phyloP scores from a whole-genome alignment of 1,140 invertebrate species.

The Eueides isabella region DNA sequence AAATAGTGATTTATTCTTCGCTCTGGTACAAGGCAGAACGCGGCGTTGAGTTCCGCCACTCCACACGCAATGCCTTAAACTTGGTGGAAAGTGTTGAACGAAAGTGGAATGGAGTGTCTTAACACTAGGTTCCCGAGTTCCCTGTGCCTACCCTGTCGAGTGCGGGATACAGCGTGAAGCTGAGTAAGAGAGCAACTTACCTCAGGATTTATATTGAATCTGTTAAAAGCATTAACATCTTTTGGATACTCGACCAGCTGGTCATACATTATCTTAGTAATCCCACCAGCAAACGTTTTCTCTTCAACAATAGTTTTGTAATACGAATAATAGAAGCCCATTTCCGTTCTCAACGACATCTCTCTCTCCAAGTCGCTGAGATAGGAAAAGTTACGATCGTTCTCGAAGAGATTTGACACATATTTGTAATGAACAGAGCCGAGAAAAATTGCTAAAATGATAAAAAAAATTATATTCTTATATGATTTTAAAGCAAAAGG shows the following conservation, averaged over 20 bases:
- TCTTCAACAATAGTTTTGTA: constrained; percentile 91
- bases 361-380: constrained; percentile 91
- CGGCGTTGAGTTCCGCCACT: too few relatives aligned
- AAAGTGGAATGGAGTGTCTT: too few relatives aligned
- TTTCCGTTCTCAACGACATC: constrained; percentile 91
- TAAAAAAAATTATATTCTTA: too few relatives aligned
- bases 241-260: constrained; percentile 91
- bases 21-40: too few relatives aligned
- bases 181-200: too few relatives aligned
- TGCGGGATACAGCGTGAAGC: too few relatives aligned
- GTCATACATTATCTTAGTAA: constrained; percentile 87
- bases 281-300: constrained; percentile 84
- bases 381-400: constrained; percentile 91
- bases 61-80: too few relatives aligned
- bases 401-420: constrained; percentile 90
- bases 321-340: constrained; percentile 94
- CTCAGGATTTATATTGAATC: constrained; percentile 93
- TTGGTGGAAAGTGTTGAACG: too few relatives aligned
- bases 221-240: constrained; percentile 90
- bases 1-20: too few relatives aligned
- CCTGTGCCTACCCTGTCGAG: too few relatives aligned
- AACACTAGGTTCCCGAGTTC: too few relatives aligned
- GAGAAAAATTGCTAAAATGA: constrained; percentile 52
- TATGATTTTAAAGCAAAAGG: too few relatives aligned
- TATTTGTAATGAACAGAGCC: constrained; percentile 84